Conservation (phyloP, 2,113 vertebrate species). For the Trichomycterus rosablanca region DNA sequence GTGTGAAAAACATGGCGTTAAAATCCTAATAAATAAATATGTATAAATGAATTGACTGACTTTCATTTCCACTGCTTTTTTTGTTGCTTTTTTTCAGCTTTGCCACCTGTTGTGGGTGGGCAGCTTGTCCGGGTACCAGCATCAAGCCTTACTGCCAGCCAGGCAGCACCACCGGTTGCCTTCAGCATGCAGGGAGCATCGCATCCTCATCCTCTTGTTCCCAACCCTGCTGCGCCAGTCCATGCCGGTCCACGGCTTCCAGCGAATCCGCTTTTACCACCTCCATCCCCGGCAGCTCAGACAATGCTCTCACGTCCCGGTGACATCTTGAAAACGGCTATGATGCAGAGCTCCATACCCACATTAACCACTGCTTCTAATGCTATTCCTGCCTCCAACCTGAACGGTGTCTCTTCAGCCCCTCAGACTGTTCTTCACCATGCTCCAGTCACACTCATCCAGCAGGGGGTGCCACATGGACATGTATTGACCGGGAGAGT, state of each 20-base stretch:
- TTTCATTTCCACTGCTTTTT: conserved; percentile 16
- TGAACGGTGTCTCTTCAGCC: conserved; percentile 66
- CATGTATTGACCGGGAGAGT: conserved; percentile 88
- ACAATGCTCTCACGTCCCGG: conserved; percentile 75
- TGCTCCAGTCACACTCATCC: conserved; percentile 88
- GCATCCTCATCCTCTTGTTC: conserved; percentile 74
- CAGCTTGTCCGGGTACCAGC: conserved; percentile 75
- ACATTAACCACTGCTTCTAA: conserved; percentile 65
- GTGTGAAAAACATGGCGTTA: too few species aligned
- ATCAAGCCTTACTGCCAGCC: conserved; percentile 72
- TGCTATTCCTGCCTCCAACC: conserved; percentile 73
- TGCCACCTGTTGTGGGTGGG: conserved; percentile 69
- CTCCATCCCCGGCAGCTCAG: conserved; percentile 72
- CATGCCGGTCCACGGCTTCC: conserved; percentile 78
- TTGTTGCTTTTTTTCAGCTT: conserved; percentile 67
- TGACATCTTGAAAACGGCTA: conserved; percentile 75
- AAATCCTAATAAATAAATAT: too few species aligned
- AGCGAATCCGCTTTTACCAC: conserved; percentile 68
- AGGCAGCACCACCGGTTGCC: conserved; percentile 78
- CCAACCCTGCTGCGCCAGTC: conserved; percentile 59
- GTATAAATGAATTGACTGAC: too few species aligned
- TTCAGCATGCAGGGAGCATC: conserved; percentile 79
- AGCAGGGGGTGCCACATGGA: conserved; percentile 86
- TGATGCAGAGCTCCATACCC: conserved; percentile 79
- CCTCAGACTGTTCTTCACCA: conserved; percentile 77